A percentile compares a stretch with the other conserved stretches of the same genome.
Conservation (phyloP, 64 coral and sea anemone species). For the Pachyseris speciosa region DNA sequence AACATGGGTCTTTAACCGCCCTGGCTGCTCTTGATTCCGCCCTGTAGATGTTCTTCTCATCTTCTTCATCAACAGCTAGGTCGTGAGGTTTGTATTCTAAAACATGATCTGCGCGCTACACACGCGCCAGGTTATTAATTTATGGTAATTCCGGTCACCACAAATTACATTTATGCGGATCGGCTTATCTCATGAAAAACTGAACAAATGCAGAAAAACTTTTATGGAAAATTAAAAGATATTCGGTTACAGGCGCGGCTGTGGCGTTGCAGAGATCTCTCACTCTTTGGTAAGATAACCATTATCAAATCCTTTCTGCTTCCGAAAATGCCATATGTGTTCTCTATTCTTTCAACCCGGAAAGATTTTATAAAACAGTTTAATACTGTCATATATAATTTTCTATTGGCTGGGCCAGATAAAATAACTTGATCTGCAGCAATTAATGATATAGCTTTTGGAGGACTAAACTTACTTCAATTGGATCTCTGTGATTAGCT, state of each 20-base stretch:
- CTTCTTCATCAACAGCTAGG: too few species aligned
- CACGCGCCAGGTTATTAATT: too few species aligned
- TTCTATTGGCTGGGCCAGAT: neutral
- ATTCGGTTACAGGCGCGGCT: neutral
- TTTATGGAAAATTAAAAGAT: slow-evolving; percentile 10
- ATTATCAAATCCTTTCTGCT: slow-evolving; percentile 23
- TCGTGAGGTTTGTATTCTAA: too few species aligned
- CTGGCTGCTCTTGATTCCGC: too few species aligned
- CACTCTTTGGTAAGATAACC: slow-evolving; percentile 25
- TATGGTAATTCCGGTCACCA: too few species aligned
- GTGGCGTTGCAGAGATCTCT: slow-evolving; percentile 10
- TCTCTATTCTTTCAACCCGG: neutral
- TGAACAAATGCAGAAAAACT: neutral
- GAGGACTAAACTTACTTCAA: neutral
- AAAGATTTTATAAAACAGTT: slow-evolving; percentile 21
- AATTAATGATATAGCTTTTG: neutral
- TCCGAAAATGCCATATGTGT: slow-evolving; percentile 4
- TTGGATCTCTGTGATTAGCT: neutral
- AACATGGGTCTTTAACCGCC: too few species aligned
- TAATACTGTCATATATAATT: slow-evolving; percentile 11
- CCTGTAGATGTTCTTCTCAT: too few species aligned
- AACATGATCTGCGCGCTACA: too few species aligned
- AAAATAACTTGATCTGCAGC: neutral
- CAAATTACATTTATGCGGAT: too few species aligned
- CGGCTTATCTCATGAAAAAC: too few species aligned